These are phyloP conservation scores for Trachythela sp. DNA, from an alignment of 64 coral and sea anemone genomes.

Conservation along the genomic window DNA sequence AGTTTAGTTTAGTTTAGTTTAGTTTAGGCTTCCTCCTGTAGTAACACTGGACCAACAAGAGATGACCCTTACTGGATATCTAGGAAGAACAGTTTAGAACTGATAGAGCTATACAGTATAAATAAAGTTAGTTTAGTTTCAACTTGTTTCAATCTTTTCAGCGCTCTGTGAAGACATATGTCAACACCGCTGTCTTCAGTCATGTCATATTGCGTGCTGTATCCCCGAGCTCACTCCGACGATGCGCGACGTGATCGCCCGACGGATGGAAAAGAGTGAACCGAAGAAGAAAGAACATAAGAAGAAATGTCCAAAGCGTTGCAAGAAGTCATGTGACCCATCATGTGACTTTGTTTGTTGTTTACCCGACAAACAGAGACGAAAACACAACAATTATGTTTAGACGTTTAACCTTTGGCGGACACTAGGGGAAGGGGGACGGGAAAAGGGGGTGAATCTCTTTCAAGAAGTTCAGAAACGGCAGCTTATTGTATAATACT, in stretches of 20 bases:
- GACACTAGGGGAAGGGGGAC: background rate
- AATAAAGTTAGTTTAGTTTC: background rate
- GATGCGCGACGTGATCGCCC: background rate
- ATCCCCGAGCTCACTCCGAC: background rate
- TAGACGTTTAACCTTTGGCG: background rate
- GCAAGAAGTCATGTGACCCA: conserved; percentile 16
- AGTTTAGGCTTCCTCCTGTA: too few relatives aligned
- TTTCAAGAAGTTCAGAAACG: background rate
- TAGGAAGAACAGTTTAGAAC: too few relatives aligned
- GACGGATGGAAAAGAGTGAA: background rate
- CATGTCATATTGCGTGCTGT: conserved; percentile 16
- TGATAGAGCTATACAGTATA: too few relatives aligned
- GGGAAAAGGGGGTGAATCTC: background rate
- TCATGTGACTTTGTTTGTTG: conserved; percentile 3
- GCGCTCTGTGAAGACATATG: conserved; percentile 14
- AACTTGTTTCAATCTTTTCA: background rate
- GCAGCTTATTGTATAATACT: background rate
- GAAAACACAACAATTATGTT: background rate
- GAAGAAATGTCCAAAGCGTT: background rate
- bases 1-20: too few relatives aligned
- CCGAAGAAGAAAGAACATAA: background rate
- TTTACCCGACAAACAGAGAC: background rate
- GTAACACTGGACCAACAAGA: too few relatives aligned
- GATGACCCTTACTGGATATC: too few relatives aligned
- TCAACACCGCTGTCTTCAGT: conserved; percentile 3